These are phyloP conservation scores for Sinodicranocentrus sp. DNA, from an alignment of 2,888 invertebrate genomes.

Conservation along the genomic window DNA sequence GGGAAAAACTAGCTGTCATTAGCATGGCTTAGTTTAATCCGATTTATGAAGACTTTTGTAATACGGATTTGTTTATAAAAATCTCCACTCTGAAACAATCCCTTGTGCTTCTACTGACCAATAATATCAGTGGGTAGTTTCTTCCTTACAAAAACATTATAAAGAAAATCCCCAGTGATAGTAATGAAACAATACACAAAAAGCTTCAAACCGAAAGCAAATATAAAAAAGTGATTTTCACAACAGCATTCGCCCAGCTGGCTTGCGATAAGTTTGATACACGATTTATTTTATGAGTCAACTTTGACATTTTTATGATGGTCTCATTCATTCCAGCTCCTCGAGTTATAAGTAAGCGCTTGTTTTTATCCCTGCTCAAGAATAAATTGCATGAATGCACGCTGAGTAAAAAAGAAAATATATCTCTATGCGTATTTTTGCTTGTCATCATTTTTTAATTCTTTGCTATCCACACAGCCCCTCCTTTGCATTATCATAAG, in stretches of 20 bases:
- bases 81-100: neutral
- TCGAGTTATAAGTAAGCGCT: constrained; percentile 8
- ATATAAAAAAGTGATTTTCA: no score
- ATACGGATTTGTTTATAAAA: neutral
- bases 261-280: constrained; percentile 56
- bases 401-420: constrained; percentile 30
- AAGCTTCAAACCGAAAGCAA: no score
- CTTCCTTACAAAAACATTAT: no score
- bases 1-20: constrained; percentile 40
- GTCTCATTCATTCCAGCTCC: constrained; percentile 50
- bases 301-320: constrained; percentile 73
- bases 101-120: constrained; percentile 8
- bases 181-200: no score
- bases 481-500: constrained; percentile 34
- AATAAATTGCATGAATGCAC: constrained; percentile 56
- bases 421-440: constrained; percentile 24
- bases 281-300: constrained; percentile 73
- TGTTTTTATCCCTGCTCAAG: constrained; percentile 10
- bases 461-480: constrained; percentile 23
- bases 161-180: no score
- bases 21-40: constrained; percentile 46
- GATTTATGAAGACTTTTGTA: constrained; percentile 52
- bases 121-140: constrained; percentile 23
- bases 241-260: no score
- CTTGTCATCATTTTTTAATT: constrained; percentile 66